These are phyloP conservation scores for Neofelis nebulosa DNA, from an alignment of 2,113 vertebrate genomes.

Conservation along the genomic window DNA sequence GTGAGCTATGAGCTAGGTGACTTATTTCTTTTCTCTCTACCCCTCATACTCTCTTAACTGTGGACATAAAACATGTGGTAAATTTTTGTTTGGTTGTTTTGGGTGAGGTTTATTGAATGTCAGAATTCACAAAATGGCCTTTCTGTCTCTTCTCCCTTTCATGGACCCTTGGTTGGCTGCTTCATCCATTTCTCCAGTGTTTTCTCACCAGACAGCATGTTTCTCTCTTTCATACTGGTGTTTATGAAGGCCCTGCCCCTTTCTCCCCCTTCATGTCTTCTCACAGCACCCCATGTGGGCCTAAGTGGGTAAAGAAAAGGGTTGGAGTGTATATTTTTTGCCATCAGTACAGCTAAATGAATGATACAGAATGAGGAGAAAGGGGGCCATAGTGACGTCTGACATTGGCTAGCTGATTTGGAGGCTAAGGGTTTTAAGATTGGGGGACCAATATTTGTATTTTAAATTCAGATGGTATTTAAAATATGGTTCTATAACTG, in stretches of 20 bases:
- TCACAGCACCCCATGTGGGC: not conserved
- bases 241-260: not conserved
- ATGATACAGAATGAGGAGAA: not conserved
- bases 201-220: not conserved
- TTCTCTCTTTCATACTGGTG: not conserved
- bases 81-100: too few species aligned
- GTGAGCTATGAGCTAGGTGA: too few species aligned
- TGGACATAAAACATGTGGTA: too few species aligned
- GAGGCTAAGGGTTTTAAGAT: slow-evolving; percentile 46
- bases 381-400: not conserved
- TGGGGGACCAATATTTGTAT: slow-evolving; percentile 62
- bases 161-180: not conserved
- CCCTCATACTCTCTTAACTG: too few species aligned
- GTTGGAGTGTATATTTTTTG: not conserved
- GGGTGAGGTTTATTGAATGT: too few species aligned
- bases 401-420: slow-evolving; percentile 31
- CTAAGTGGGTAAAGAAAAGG: not conserved
- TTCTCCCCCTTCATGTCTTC: not conserved
- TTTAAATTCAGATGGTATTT: slow-evolving; percentile 75
- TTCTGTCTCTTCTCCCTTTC: not conserved
- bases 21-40: too few species aligned
- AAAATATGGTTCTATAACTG: slow-evolving; percentile 78
- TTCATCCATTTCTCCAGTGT: not conserved
- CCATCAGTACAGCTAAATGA: not conserved
- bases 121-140: slow-evolving; percentile 25